These are phyloP conservation scores for Drosophila melanogaster DNA, from an alignment of 1,140 invertebrate species.

Conservation along the genomic window DNA sequence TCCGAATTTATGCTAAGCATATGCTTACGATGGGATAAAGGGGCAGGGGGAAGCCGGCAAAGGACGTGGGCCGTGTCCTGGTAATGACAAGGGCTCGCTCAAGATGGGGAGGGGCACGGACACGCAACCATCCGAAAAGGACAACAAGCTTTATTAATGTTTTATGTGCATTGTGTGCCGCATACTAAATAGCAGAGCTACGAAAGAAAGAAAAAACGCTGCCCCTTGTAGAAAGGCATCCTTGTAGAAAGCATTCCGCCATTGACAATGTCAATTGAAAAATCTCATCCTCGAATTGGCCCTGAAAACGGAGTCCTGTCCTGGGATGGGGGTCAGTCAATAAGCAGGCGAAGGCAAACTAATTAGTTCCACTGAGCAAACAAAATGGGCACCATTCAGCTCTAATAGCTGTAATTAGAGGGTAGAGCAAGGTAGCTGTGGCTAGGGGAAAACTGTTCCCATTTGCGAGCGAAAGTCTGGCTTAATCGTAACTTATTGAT, in stretches of 20 bases:
- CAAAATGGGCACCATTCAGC: conserved; percentile 56
- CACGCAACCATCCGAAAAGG: conserved; percentile 69
- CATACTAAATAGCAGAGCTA: conserved; percentile 60
- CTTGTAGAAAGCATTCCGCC: background rate
- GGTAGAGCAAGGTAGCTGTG: background rate
- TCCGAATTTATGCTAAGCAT: conserved; percentile 78
- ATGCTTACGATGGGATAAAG: conserved; percentile 42
- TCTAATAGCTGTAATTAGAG: conserved; percentile 26
- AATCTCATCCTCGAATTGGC: conserved; percentile 42
- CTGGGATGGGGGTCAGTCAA: conserved; percentile 49
- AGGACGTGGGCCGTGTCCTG: conserved; percentile 48
- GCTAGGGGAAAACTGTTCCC: background rate
- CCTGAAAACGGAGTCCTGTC: background rate
- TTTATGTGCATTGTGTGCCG: conserved; percentile 81
- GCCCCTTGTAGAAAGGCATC: background rate
- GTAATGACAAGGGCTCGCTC: conserved; percentile 73
- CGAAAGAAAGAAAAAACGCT: background rate
- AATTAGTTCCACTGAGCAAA: conserved; percentile 80
- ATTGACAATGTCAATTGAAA: conserved; percentile 78
- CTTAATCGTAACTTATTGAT: too few relatives aligned
- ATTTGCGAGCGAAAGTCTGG: too few relatives aligned
- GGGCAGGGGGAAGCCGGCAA: conserved; percentile 1
- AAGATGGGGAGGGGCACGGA: conserved; percentile 43
- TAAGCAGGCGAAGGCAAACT: conserved; percentile 74
- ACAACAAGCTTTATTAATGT: conserved; percentile 83